Evolutionary conservation across 2,113 vertebrate species (phyloP).

Genomic region (Ceyx margarethae): DNA sequence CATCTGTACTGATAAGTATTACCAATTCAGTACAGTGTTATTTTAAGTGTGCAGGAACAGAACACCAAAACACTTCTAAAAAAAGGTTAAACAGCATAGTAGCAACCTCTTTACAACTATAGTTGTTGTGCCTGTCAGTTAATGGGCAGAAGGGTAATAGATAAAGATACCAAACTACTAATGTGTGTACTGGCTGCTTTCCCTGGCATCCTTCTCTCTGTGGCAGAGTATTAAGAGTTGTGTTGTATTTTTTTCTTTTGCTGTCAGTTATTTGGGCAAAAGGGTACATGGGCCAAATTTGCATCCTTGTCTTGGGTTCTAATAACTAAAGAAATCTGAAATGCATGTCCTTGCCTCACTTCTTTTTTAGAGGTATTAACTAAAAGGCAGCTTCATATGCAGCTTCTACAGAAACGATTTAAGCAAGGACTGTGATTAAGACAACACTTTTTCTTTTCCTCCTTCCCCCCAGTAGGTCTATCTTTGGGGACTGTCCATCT

Average conservation of each 20-base stretch:
- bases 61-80: neutral
- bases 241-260: neutral
- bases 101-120: neutral
- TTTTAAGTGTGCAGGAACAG: neutral
- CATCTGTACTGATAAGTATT: neutral
- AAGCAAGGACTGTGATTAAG: neutral
- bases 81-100: neutral
- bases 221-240: neutral
- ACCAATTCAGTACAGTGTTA: neutral
- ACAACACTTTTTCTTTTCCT: neutral
- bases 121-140: neutral
- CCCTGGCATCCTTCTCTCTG: neutral
- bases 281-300: neutral
- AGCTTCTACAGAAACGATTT: neutral
- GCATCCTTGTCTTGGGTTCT: neutral
- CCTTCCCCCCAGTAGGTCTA: accelerated
- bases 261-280: neutral
- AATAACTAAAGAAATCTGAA: neutral
- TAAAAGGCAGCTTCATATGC: neutral
- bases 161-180: neutral
- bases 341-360: neutral
- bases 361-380: neutral
- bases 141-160: neutral
- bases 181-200: neutral
- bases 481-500: neutral